Conservation (phyloP, 2,797 vertebrate species). For the Sebastes aleutianus region DNA sequence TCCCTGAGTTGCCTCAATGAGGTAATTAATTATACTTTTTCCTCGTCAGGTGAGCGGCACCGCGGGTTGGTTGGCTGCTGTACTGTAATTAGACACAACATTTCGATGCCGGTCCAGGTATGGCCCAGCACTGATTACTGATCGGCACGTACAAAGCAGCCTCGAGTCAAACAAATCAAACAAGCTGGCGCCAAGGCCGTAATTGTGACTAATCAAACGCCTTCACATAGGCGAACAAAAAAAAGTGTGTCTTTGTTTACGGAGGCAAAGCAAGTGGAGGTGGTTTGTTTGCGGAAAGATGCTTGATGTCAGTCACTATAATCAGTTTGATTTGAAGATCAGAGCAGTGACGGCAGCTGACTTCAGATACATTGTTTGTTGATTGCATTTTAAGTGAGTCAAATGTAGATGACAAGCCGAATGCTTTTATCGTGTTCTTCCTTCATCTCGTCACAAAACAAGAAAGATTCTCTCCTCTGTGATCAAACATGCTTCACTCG, state of each 20-base stretch:
- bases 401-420: background rate
- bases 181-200: slow-evolving; percentile 42
- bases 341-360: slow-evolving; percentile 21
- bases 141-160: slow-evolving; percentile 46
- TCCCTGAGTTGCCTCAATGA: slow-evolving; percentile 60
- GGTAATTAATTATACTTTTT: slow-evolving; percentile 63
- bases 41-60: slow-evolving; percentile 57
- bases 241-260: slow-evolving; percentile 41
- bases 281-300: slow-evolving; percentile 49
- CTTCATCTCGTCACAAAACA: background rate
- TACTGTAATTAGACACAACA: slow-evolving; percentile 68
- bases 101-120: slow-evolving; percentile 37
- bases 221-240: slow-evolving; percentile 35
- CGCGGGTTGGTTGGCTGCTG: slow-evolving; percentile 45
- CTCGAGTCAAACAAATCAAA: slow-evolving; percentile 58
- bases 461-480: background rate
- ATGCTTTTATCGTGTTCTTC: background rate
- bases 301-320: slow-evolving; percentile 26
- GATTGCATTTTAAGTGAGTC: slow-evolving; percentile 19
- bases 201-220: slow-evolving; percentile 72
- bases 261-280: slow-evolving; percentile 43
- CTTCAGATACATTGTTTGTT: slow-evolving; percentile 15
- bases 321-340: slow-evolving; percentile 43
- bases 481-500: background rate
- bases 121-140: slow-evolving; percentile 51